Evolutionary conservation across 53 echinoderm and acorn worm species (phyloP).

Genomic region (Echinometra lucunter): DNA sequence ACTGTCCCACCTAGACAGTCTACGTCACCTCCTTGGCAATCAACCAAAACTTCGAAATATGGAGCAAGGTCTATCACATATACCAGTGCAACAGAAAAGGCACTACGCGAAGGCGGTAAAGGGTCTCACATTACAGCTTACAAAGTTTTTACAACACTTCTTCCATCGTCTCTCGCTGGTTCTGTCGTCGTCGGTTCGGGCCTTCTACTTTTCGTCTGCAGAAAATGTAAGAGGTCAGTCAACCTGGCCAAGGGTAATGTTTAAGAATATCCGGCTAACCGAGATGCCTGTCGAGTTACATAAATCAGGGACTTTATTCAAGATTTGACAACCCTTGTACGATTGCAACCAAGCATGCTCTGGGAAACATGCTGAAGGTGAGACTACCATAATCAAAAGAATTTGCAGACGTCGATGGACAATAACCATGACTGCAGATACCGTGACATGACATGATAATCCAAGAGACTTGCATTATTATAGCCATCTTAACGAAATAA

Average conservation of each 20-base stretch:
- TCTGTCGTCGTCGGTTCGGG: background rate
- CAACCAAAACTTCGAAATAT: background rate
- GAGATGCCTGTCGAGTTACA: no score
- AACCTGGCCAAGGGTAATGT: background rate
- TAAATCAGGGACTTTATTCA: no score
- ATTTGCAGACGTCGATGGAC: no score
- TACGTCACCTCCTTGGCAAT: background rate
- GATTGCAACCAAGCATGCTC: no score
- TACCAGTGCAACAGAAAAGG: background rate
- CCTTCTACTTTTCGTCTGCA: background rate
- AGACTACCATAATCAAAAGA: no score
- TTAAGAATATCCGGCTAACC: no score
- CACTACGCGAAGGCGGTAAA: background rate
- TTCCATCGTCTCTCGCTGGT: background rate
- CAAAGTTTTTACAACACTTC: background rate
- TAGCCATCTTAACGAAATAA: no score
- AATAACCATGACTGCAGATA: no score
- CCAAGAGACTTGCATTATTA: no score
- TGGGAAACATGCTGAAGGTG: no score
- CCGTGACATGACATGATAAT: no score
- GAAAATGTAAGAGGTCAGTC: background rate
- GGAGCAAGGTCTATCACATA: background rate
- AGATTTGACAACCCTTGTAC: no score
- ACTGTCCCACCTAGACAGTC: background rate
- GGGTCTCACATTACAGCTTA: background rate